phyloP scores from a whole-genome alignment of 2,888 invertebrate genomes.

The Dicyrtoma fusca region DNA sequence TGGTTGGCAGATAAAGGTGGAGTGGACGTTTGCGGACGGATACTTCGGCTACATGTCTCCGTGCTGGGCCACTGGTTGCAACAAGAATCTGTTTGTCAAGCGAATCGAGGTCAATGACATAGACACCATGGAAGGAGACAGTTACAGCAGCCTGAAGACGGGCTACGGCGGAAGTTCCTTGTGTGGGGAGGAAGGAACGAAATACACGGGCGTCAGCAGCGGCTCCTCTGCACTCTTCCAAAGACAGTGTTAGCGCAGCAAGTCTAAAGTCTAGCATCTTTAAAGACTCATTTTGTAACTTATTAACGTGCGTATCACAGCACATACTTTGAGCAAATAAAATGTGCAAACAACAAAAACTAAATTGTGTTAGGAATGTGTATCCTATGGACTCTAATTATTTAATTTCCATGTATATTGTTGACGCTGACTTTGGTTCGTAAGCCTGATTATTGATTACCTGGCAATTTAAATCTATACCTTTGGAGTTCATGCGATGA shows the following conservation, averaged over 20 bases:
- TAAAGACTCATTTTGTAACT: no score
- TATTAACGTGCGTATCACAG: no score
- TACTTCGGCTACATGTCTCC: conserved; percentile 53
- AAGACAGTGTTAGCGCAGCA: conserved; percentile 38
- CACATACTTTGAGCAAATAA: no score
- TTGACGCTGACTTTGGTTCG: no score
- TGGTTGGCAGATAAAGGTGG: conserved; percentile 40
- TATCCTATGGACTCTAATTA: no score
- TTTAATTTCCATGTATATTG: no score
- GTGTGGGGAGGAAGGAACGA: conserved; percentile 52
- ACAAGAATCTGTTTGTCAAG: conserved; percentile 52
- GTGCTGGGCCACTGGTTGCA: conserved; percentile 52
- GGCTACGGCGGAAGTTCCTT: conserved; percentile 2
- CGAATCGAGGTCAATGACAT: conserved; percentile 50
- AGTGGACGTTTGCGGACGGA: conserved; percentile 52
- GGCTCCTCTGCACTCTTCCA: conserved; percentile 44
- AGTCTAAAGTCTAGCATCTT: no score
- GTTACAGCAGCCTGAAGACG: not conserved
- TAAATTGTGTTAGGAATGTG: no score
- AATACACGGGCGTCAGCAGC: conserved; percentile 48
- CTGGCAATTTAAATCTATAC: no score
- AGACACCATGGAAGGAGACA: conserved; percentile 31
- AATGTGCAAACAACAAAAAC: no score
- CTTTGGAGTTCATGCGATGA: no score
- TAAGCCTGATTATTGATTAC: no score